These are phyloP conservation scores for Lepus timidus DNA, from an alignment of 2,113 vertebrate genomes.

Conservation along the genomic window DNA sequence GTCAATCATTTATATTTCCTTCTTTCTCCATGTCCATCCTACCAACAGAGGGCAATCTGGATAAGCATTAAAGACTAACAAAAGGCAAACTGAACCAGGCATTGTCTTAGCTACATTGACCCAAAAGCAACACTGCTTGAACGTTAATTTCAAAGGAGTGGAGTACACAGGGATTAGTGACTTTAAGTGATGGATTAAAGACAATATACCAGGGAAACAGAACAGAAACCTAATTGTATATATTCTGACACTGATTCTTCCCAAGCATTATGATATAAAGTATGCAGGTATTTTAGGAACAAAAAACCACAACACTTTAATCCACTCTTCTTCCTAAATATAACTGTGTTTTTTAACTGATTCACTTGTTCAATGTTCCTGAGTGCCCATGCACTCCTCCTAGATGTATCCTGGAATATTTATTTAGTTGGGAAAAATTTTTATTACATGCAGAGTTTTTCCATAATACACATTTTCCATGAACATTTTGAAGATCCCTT, in stretches of 20 bases:
- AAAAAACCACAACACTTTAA: background rate
- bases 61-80: background rate
- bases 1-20: background rate
- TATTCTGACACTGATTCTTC: conserved; percentile 33
- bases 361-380: conserved; percentile 2
- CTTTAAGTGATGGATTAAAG: background rate
- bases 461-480: no score
- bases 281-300: background rate
- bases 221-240: conserved; percentile 28
- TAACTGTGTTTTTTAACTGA: background rate
- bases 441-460: no score
- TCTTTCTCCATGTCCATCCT: background rate
- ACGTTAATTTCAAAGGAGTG: background rate
- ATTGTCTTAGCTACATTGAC: background rate
- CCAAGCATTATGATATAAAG: conserved; percentile 27
- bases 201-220: background rate
- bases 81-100: background rate
- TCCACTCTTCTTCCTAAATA: background rate
- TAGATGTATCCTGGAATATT: conserved; percentile 23
- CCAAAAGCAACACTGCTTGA: background rate
- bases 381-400: background rate
- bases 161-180: background rate
- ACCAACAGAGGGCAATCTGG: background rate
- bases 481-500: no score
- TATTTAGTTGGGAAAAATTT: no score